Base-by-base conservation (phyloP, 1,140 invertebrate genomes). In the Brachionus koreanus region DNA sequence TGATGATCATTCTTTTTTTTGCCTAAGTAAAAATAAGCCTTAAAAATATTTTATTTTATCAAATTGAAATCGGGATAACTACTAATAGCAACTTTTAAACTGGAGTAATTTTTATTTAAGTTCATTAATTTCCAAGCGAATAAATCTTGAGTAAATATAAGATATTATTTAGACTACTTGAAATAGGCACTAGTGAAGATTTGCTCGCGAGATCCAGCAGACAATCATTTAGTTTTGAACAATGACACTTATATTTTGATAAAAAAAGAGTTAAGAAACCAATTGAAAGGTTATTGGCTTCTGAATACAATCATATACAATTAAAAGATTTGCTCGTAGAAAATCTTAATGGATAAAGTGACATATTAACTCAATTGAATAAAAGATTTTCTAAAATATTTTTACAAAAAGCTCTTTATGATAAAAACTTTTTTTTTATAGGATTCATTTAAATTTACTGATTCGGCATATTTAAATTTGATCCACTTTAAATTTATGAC, bases 61-160 rank as follows among this genome's bases (percentile, higher is more conserved):
- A 7, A n/a, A 16, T 49, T 49, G 13, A 57, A 57, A 57, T 57
- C 16, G n/a, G n/a, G n/a, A 57, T 57, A 57, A 57, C 49, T 57
- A 57, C 49, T 25, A 57, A 57, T 57, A 57, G 49, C 49, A 57
- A n/a, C 19, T 57, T 57, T 57, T 57, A 57, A 57, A 57, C n/a
- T 57, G 5, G 49, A 57, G 49, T 57, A 57, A 19, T 57, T 52
- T 49, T 6, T 57, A 57, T 57, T 57, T 57, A 57, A 57, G 49
- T 57, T 57, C 49, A 57, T 57, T 23, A 35, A 37, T 33, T 16
- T 12, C 33, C 16, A 10, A 67, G 12, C 10, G 63, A 33, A 12
- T 16, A 35, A 67, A 67, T 67, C 25, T 67, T 67, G 29, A 67
- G 35, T 67, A 67, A 67, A 67, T 67, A 67, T 67, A n/a, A 35